Base-by-base conservation (phyloP, 1,140 invertebrate genomes). In the Diuraphis noxia region DNA sequence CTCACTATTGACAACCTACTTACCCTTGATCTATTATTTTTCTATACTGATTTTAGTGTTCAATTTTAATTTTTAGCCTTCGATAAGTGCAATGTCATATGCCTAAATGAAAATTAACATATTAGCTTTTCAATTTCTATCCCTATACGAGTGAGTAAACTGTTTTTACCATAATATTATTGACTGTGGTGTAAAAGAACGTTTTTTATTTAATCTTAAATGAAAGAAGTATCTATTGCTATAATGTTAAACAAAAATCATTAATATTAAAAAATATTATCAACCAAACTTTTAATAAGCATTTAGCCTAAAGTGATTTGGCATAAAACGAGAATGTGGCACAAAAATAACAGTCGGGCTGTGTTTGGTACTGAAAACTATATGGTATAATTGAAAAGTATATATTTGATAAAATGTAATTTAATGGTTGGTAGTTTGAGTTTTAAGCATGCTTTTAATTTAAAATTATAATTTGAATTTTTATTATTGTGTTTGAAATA, bases 11-110 rank as follows among this genome's bases (percentile, higher is more conserved):
- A 46, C 85, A 46, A 49, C 85, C 85, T 38, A 63, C 25, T 56
- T 88, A 88, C 86, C 86, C 86, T 88, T 56, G 85, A 63, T 49
- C 49, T 56, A 56, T 88, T 63, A 88, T 88, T 17, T 36, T 63
- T 41, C 25, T 63, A 88, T 38, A 36, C 38, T 52, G 25, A 63
- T 88, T 56, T 88, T n/a, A 52, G 19, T 4, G 36, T 88, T 63
- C 52, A n/a, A 63, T 88, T 88, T 88, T 88, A 36, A 9, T 88
- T 88, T 52, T 38, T 38, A 88, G 9, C 86, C 86, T 88, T 88
- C 86, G 56, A 63, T 63, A 56, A 10, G 30, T 56, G 86, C 86
- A 88, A 88, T 52, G 49, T 88, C 86, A 88, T 88, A 38, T 82
- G 38, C 38, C 38, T 82, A 30, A 41, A 82, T 82, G 38, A 82